A percentile compares a stretch with the other conserved stretches of the same genome.
phyloP scores from a whole-genome alignment of 2,888 invertebrate species.

The Leucophenga maculata region DNA sequence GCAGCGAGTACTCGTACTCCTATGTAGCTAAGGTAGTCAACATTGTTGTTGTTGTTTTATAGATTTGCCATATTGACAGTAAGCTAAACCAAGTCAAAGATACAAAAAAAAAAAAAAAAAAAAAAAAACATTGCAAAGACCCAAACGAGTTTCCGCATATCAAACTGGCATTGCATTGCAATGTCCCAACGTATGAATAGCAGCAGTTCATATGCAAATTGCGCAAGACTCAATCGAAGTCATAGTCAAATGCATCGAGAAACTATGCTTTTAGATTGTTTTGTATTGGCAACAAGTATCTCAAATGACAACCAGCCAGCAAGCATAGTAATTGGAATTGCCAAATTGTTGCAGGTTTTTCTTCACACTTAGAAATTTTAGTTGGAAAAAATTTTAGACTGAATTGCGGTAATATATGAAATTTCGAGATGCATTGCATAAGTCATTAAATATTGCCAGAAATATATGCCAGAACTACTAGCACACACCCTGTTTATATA shows the following conservation, averaged over 20 bases:
- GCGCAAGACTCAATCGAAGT: constrained; percentile 7
- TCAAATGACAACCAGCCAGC: not conserved
- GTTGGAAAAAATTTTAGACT: not conserved
- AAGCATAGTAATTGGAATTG: not conserved
- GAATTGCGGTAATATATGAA: too few species aligned
- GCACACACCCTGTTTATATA: too few species aligned
- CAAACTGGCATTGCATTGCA: not conserved
- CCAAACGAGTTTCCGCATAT: constrained; percentile 19
- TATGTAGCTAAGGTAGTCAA: too few species aligned
- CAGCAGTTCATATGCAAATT: constrained; percentile 16
- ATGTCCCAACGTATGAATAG: too few species aligned
- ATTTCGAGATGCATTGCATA: too few species aligned
- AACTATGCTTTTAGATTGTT: too few species aligned
- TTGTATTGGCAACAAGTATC: too few species aligned
- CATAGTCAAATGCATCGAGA: too few species aligned
- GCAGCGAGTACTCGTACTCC: not conserved
- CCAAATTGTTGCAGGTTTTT: not conserved
- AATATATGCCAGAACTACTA: too few species aligned
- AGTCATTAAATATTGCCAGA: too few species aligned
- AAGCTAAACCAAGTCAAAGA: constrained; percentile 1
- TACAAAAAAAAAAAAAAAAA: not conserved
- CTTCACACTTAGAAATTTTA: too few species aligned
- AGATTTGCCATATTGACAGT: constrained; percentile 12
- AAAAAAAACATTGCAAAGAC: too few species aligned
- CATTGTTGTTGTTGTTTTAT: constrained; percentile 7